phyloP scores from a whole-genome alignment of 2,113 vertebrate species.

The Hypomesus transpacificus region DNA sequence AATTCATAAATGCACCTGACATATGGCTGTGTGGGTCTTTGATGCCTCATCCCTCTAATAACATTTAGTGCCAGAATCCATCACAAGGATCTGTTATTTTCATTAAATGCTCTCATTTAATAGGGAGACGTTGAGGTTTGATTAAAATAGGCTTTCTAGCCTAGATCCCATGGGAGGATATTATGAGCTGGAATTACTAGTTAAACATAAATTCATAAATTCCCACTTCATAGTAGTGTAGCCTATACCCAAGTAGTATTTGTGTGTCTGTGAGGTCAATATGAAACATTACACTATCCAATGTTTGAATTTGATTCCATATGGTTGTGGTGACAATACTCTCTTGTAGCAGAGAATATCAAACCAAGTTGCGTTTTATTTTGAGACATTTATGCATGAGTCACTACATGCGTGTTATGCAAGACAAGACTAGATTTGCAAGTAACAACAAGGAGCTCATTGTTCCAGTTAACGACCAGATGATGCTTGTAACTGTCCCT shows the following conservation, averaged over 20 bases:
- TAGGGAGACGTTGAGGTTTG: not conserved
- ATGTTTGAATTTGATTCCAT: no score
- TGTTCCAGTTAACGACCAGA: not conserved
- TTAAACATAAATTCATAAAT: not conserved
- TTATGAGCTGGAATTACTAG: not conserved
- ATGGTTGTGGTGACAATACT: no score
- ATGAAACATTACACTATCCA: not conserved
- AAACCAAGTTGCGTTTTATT: no score
- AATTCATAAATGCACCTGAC: no score
- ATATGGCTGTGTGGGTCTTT: no score
- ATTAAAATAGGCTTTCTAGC: not conserved
- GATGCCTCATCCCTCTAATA: no score
- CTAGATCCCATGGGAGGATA: not conserved
- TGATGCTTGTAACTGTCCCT: not conserved
- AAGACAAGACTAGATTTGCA: not conserved
- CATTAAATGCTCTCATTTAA: no score
- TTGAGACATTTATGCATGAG: no score
- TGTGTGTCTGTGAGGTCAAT: not conserved
- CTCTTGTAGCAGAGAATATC: no score
- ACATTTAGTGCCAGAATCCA: not conserved
- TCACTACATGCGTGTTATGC: not conserved
- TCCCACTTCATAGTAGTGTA: not conserved
- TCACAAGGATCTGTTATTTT: not conserved
- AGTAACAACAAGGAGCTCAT: not conserved
- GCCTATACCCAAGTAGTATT: not conserved